Base-by-base conservation (phyloP, 2,113 vertebrate species). In the Podocnemis expansa region DNA sequence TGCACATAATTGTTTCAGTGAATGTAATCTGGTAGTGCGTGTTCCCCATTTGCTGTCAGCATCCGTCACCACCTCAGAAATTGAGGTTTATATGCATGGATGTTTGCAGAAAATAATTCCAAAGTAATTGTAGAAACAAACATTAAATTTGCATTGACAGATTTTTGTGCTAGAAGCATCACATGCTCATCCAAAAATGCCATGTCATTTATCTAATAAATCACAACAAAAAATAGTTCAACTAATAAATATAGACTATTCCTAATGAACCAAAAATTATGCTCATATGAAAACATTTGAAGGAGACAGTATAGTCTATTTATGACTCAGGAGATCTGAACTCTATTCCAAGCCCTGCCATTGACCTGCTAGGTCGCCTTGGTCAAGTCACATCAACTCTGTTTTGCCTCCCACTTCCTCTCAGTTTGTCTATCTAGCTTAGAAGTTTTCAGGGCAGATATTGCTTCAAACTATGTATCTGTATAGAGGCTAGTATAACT, bases 401-500 rank as follows among this genome's bases (percentile, higher is more conserved):
- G 4, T 41, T 91, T 89, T 80, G 16, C 21, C 63, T 84, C 34
- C 83, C 3, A 24, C 54, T 52, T 82, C 89, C 84, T 47, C 31
- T 3, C 2, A 9, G 85, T 85, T 79, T 16, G 49, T 1, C 10
- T 29, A 3, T 73, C 54, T 87, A 60, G 3, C 82, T 92, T 13
- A 79, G 11, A 45, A 1, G 21, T 41, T 41, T 82, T 49, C 19
- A 6, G 5, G 27, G 63, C 0, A 0, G 4, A 82, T 25, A 73
- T 38, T 4, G 52, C 4, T 3, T 7, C 5, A 82, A 27, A 75
- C 63, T 70, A 9, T 70, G 63, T 70, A 17, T 21, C 34, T 38
- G 63, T 70, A 13, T 51, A 38, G 16, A 67, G 16, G 14, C 8
- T 10, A 38, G 19, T 17, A 67, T 38, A 67, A 67, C n/a, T 34